Percentiles rank a stretch among this genome's conserved stretches.
Evolutionary conservation across 2,888 invertebrate genomes (phyloP).

Genomic region (Notodromas monacha): DNA sequence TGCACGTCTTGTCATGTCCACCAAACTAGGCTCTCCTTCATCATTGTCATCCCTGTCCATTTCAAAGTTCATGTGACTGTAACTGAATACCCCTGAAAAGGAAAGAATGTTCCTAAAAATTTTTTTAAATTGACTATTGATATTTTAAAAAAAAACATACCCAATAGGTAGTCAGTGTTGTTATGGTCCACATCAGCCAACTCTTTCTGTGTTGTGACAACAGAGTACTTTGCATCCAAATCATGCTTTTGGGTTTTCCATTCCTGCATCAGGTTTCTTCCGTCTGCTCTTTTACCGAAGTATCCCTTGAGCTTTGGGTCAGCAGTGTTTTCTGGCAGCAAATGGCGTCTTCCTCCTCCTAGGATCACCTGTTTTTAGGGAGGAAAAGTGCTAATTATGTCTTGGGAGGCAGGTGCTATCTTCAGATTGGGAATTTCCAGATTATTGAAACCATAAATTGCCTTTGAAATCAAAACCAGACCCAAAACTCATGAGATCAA

Average conservation of each 20-base stretch:
- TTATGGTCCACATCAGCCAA: slow-evolving; percentile 32
- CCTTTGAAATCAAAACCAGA: too few species aligned
- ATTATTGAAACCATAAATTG: too few species aligned
- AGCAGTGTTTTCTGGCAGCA: slow-evolving; percentile 32
- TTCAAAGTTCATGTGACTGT: slow-evolving; percentile 45
- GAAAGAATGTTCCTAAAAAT: not conserved
- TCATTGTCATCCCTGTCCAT: slow-evolving; percentile 33
- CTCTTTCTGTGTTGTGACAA: slow-evolving; percentile 36
- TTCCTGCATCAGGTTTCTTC: slow-evolving; percentile 40
- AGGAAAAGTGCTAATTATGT: slow-evolving; percentile 6
- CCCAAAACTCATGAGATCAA: too few species aligned
- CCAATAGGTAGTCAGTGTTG: slow-evolving; percentile 35
- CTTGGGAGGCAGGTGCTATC: not conserved
- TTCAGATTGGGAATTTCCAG: slow-evolving; percentile 2
- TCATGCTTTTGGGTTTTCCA: slow-evolving; percentile 40
- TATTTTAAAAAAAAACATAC: slow-evolving; percentile 18
- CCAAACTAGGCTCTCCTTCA: slow-evolving; percentile 33
- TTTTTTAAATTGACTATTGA: too few species aligned
- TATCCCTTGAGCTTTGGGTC: slow-evolving; percentile 34
- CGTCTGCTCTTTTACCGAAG: slow-evolving; percentile 36
- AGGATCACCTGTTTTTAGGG: slow-evolving; percentile 29
- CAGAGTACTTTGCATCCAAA: slow-evolving; percentile 28
- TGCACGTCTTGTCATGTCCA: slow-evolving; percentile 40
- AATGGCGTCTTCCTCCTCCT: slow-evolving; percentile 41
- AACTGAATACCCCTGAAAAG: slow-evolving; percentile 30